Conservation (phyloP, 1,140 invertebrate genomes). For the Chelonus insularis region DNA sequence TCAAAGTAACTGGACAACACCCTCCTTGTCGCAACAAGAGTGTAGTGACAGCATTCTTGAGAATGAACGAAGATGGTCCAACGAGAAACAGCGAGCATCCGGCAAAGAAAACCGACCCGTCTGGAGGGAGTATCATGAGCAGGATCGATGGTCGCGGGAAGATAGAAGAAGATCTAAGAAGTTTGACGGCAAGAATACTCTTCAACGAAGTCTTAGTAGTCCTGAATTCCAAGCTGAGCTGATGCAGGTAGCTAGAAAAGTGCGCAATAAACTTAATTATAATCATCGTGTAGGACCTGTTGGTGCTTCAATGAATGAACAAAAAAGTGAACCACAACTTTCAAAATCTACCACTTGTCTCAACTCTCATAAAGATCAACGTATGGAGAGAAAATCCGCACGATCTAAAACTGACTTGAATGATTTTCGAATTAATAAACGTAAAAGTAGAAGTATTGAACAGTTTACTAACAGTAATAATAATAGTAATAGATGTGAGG, state of each 20-base stretch:
- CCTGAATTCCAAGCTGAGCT: conserved; percentile 72
- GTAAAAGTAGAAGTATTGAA: conserved; percentile 21
- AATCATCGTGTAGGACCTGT: conserved; percentile 27
- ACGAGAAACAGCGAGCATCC: conserved; percentile 11
- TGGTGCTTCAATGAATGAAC: conserved; percentile 29
- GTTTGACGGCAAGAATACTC: conserved; percentile 44
- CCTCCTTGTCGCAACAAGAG: conserved; percentile 16
- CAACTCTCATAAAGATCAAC: conserved; percentile 15
- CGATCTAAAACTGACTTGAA: conserved; percentile 10
- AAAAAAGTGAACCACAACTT: conserved; percentile 16
- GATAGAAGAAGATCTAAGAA: conserved; percentile 30
- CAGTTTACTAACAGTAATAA: too few relatives aligned
- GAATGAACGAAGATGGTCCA: conserved; percentile 31
- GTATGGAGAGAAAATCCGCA: conserved; percentile 24
- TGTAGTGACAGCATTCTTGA: conserved; percentile 15
- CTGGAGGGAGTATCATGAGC: conserved; percentile 30
- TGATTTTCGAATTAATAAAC: conserved; percentile 19
- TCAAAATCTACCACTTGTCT: conserved; percentile 14
- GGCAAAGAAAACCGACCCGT: conserved; percentile 25
- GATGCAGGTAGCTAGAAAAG: conserved; percentile 66
- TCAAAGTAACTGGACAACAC: conserved; percentile 37
- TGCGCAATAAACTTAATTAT: conserved; percentile 57
- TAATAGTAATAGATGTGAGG: conserved; percentile 22
- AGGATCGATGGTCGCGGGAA: conserved; percentile 30
- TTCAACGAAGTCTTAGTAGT: conserved; percentile 65